Evolutionary conservation across 2,113 vertebrate genomes (phyloP), one percentile per base, ranked within the genome.

Genomic region (Micromys minutus): DNA sequence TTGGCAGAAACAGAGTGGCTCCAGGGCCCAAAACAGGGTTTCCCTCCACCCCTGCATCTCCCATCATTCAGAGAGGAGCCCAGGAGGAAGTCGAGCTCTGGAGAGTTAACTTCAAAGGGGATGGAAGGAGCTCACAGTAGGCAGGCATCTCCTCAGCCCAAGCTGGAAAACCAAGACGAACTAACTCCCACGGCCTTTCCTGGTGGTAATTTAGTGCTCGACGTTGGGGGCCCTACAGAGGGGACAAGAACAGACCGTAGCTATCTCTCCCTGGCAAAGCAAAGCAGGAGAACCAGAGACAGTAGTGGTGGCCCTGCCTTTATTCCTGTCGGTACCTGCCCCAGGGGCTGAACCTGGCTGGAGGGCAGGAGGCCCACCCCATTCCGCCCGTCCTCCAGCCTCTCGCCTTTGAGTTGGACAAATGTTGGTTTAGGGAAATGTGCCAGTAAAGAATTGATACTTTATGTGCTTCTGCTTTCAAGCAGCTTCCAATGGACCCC

Each of bases 221-320:
- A 47, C 83, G 72, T 16, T 3, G 1, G 34, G 50, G n/a, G 29
- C 36, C 42, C 19, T 2, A 16, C 55, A 36, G 31, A 65, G 19
- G 17, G 21, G 19, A 47, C 17, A 5, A 0, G 24, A 69, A 65
- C 0, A 10, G 79, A 52, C 50, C 11, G 36, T 15, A 50, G 63
- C 61, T 4, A 36, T 21, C 52, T 50, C 57, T 1, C 3, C 45
- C 42, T 0, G 12, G 9, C 1, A 22, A 15, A n/a, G 39, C 24
- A 3, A 34, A 39, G 45, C 45, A 50, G 52, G 29, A 57, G 84
- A 39, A 47, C 13, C 74, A 86, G 91, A 57, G 57, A 36, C 22
- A 19, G 1, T 0, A 6, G 19, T 39, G 1, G 22, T 10, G 5
- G 55, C 34, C 34, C 34, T 69, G 63, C 63, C 19, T 69, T 87